A percentile compares a stretch with the other conserved stretches of the same genome.
Evolutionary conservation across 2,113 vertebrate genomes (phyloP).

Genomic region (Microcebus jonahi): DNA sequence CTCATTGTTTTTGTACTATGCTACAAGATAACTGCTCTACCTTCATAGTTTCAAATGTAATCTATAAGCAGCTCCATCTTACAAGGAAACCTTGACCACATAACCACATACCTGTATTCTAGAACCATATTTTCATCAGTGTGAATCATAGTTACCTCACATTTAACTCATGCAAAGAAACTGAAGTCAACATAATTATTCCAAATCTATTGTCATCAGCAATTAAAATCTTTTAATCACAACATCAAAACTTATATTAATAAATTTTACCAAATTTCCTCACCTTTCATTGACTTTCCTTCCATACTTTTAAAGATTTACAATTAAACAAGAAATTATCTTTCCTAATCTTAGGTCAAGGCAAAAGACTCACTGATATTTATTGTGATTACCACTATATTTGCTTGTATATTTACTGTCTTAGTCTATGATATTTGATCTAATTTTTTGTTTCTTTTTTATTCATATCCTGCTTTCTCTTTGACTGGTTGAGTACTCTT

Average conservation of each 20-base stretch:
- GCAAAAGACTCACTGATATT: not conserved
- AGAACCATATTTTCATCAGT: not conserved
- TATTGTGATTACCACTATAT: not conserved
- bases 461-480: conserved; percentile 7
- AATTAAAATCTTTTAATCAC: not conserved
- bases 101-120: not conserved
- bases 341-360: not conserved
- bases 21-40: not conserved
- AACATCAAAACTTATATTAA: not conserved
- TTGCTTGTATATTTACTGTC: not conserved
- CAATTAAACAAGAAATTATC: not conserved
- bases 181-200: not conserved
- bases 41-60: not conserved
- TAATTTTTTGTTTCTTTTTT: not conserved
- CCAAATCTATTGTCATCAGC: not conserved
- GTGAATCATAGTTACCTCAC: not conserved
- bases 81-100: not conserved
- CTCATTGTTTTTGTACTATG: not conserved
- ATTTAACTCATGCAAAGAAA: not conserved
- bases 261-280: not conserved
- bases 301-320: not conserved
- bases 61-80: not conserved
- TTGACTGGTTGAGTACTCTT: not conserved
- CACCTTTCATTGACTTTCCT: not conserved
- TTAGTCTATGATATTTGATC: not conserved